These are phyloP conservation scores for Chrysina gloriosa DNA, from an alignment of 2,888 invertebrate genomes.

Conservation along the genomic window DNA sequence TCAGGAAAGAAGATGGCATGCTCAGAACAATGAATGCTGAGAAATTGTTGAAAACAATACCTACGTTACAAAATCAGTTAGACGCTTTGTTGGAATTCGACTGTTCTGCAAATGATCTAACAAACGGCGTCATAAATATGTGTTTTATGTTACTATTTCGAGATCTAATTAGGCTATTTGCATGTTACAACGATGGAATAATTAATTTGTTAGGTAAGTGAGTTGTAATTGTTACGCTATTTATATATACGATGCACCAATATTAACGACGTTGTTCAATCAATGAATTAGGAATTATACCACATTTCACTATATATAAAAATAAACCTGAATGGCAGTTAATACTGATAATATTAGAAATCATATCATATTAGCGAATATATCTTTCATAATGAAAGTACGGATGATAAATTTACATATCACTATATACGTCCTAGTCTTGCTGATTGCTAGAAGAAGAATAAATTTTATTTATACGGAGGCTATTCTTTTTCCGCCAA, in stretches of 20 bases:
- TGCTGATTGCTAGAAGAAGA: too few species aligned
- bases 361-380: too few species aligned
- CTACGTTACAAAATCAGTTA: conserved; percentile 93
- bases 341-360: too few species aligned
- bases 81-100: conserved; percentile 97
- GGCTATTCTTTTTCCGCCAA: too few species aligned
- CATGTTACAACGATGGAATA: conserved; percentile 99
- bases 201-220: conserved; percentile 89
- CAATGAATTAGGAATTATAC: too few species aligned
- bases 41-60: conserved; percentile 95
- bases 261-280: too few species aligned
- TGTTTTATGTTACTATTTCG: conserved; percentile 86
- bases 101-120: conserved; percentile 95
- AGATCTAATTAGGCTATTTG: conserved; percentile 91
- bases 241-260: background rate
- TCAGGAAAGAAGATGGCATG: conserved; percentile 96
- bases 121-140: conserved; percentile 91
- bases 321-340: too few species aligned
- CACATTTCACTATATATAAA: too few species aligned
- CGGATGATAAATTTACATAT: too few species aligned
- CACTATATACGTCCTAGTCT: too few species aligned
- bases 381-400: too few species aligned
- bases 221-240: background rate
- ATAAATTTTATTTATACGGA: too few species aligned
- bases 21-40: conserved; percentile 97